A percentile compares a stretch with the other conserved stretches of the same genome.
Evolutionary conservation across 2,888 invertebrate species (phyloP).

Genomic region (Sphaerophoria rueppellii): DNA sequence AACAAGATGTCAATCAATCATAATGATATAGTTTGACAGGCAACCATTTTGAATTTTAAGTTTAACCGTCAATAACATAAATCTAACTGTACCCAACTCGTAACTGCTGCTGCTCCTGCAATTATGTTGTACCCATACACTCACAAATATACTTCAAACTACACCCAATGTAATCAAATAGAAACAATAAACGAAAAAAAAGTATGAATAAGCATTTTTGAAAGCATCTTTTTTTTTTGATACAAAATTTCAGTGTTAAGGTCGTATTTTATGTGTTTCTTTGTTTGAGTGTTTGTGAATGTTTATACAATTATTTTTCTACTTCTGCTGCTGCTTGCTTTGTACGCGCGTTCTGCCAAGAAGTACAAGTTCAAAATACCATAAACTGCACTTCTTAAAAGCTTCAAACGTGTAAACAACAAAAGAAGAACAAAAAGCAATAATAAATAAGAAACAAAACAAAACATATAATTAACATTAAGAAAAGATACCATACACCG

Average conservation of each 20-base stretch:
- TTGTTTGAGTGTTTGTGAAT: slow-evolving; percentile 13
- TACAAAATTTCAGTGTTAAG: slow-evolving; percentile 29
- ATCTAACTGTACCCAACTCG: too few species aligned
- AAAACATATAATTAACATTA: slow-evolving; percentile 28
- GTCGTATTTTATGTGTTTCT: slow-evolving; percentile 17
- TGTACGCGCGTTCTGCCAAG: neutral
- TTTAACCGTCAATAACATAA: too few species aligned
- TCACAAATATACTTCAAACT: slow-evolving; percentile 39
- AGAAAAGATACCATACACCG: slow-evolving; percentile 22
- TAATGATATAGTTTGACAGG: too few species aligned
- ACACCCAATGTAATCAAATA: slow-evolving; percentile 15
- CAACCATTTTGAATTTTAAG: too few species aligned
- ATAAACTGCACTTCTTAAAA: slow-evolving; percentile 57
- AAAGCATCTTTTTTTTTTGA: slow-evolving; percentile 38
- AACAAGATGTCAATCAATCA: too few species aligned
- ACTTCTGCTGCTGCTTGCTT: neutral
- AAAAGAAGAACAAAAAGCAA: slow-evolving; percentile 25
- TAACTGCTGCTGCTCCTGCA: slow-evolving; percentile 38
- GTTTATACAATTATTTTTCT: slow-evolving; percentile 1
- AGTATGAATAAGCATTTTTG: slow-evolving; percentile 57
- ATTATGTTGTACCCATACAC: slow-evolving; percentile 17
- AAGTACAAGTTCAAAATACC: slow-evolving; percentile 39
- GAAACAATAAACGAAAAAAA: slow-evolving; percentile 8
- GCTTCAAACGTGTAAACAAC: slow-evolving; percentile 33
- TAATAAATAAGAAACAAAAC: slow-evolving; percentile 33